Percentiles rank a stretch among this genome's conserved stretches.
These are phyloP conservation scores for Arge pagana DNA, from an alignment of 2,888 invertebrate species.

Conservation along the genomic window DNA sequence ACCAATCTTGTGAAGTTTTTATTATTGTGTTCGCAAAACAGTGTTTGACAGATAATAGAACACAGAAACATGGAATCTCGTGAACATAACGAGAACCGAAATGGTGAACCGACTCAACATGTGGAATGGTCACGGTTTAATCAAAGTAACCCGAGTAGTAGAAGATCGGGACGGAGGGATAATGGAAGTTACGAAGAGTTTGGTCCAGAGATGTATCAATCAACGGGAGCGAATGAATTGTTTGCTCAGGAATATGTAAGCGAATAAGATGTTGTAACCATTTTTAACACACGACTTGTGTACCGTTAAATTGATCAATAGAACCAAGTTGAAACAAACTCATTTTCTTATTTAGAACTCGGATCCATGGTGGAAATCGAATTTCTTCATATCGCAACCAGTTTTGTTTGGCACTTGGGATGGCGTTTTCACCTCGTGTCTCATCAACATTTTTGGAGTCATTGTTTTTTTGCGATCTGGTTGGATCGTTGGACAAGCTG, in stretches of 20 bases:
- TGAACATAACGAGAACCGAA: slow-evolving; percentile 34
- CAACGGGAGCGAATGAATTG: slow-evolving; percentile 86
- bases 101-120: slow-evolving; percentile 43
- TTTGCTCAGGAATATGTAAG: slow-evolving; percentile 88
- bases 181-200: slow-evolving; percentile 78
- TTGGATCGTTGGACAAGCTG: slow-evolving; percentile 95
- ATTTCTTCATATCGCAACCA: slow-evolving; percentile 95
- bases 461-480: slow-evolving; percentile 96
- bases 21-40: no score
- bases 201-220: slow-evolving; percentile 81
- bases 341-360: slow-evolving; percentile 64
- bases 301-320: background rate
- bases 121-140: slow-evolving; percentile 65
- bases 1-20: no score
- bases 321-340: background rate
- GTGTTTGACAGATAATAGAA: no score
- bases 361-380: slow-evolving; percentile 94
- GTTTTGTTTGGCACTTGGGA: slow-evolving; percentile 97
- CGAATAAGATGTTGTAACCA: background rate
- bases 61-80: slow-evolving; percentile 42
- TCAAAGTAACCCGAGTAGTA: slow-evolving; percentile 57
- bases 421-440: slow-evolving; percentile 96
- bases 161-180: slow-evolving; percentile 63
- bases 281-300: slow-evolving; percentile 2
- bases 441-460: slow-evolving; percentile 97